Base-by-base conservation (phyloP, 2,113 vertebrate genomes). In the Rhea americana region DNA sequence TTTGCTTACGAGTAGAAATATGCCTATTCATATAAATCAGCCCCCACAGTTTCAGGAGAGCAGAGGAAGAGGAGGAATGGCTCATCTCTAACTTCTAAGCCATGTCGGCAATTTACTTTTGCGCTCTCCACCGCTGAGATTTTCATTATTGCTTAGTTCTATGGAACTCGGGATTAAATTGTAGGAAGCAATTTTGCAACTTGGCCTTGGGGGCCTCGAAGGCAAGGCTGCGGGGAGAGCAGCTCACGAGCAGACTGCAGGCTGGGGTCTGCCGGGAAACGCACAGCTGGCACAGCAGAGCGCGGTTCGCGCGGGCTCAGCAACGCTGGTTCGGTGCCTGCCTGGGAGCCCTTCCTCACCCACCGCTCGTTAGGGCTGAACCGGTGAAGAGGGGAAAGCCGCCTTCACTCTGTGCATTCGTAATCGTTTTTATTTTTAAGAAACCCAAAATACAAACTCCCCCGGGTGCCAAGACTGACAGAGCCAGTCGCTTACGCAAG, bases 11-110 rank as follows among this genome's bases (percentile, higher is more conserved):
- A 94, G 62, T 7, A 41, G 30, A 90, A 32, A 86, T 92, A 47
- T 90, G 56, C 58, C 80, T 68, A 41, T 53, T 90, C 53, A 22
- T 84, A 90, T 79, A 93, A 94, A 96, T 91, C 83, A 90, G 66
- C 30, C 32, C 71, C 73, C 2, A 50, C 53, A 75, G 74, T 73
- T 93, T 65, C 80, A 84, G 45, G 18, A 90, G 82, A 94, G 21
- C 62, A 84, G 91, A 93, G 20, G 70, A 94, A 72, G 83, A 96
- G 62, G 85, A 94, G 62, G 45, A 26, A 74, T 19, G 37, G 68
- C 37, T 82, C 73, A 58, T 66, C 74, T 90, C 66, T 75, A 68
- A 62, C 65, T 78, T 83, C 53, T 70, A 41, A 79, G 48, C 26
- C 21, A 5, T 2, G n/a, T 70, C 0, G 2, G 53, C 53, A 87